Conservation (phyloP, 1,140 invertebrate species). For the Copidosoma floridanum region DNA sequence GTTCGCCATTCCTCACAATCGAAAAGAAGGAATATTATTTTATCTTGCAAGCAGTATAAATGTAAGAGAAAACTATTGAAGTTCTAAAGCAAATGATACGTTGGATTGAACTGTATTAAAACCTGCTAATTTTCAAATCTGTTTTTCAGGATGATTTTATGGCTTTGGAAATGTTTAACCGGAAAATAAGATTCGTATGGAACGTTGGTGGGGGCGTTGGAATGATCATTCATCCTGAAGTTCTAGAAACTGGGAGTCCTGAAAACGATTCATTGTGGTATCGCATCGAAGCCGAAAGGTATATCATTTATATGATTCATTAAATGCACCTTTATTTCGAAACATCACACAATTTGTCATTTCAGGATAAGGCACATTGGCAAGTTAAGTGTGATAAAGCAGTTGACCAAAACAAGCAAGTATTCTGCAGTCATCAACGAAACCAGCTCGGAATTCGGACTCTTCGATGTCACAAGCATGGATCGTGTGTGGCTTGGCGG, state of each 20-base stretch:
- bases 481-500: conserved; percentile 64
- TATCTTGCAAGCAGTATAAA: conserved; percentile 65
- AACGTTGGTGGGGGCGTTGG: conserved; percentile 71
- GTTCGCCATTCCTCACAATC: conserved; percentile 63
- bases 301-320: conserved; percentile 34
- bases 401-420: conserved; percentile 44
- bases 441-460: conserved; percentile 56
- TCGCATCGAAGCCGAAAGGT: conserved; percentile 67
- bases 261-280: conserved; percentile 72
- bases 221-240: conserved; percentile 64
- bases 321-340: not conserved
- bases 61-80: conserved; percentile 42
- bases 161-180: conserved; percentile 74
- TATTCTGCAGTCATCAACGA: conserved; percentile 47
- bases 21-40: conserved; percentile 65
- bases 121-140: no score
- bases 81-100: no score
- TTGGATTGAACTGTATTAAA: no score
- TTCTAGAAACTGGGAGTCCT: conserved; percentile 58
- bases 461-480: conserved; percentile 55
- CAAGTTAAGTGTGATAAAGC: conserved; percentile 58
- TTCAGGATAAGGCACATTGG: conserved; percentile 60
- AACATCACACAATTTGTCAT: conserved; percentile 33
- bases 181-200: conserved; percentile 74
- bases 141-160: conserved; percentile 68